Conservation (phyloP, 2,888 invertebrate species). For the Macrophya alboannulata region DNA sequence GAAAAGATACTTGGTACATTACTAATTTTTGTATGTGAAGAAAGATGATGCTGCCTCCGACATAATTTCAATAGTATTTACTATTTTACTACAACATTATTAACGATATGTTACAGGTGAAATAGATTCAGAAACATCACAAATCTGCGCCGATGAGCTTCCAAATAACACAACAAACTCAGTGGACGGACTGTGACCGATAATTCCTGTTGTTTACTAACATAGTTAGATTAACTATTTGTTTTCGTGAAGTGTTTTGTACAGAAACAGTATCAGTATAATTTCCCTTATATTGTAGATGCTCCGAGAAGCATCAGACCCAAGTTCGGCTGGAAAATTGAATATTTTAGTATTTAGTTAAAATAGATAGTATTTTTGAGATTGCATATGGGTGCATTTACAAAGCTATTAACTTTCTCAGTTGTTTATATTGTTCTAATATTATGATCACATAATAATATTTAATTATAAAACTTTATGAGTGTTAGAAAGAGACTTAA, state of each 20-base stretch:
- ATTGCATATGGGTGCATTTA: slow-evolving; percentile 7
- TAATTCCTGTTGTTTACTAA: slow-evolving; percentile 26
- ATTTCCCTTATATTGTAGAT: not conserved
- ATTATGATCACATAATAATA: not conserved
- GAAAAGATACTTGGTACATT: not conserved
- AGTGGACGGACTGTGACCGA: slow-evolving; percentile 23
- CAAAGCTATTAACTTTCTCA: slow-evolving; percentile 28
- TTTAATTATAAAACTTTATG: not conserved
- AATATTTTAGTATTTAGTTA: slow-evolving; percentile 32
- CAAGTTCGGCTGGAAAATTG: not conserved
- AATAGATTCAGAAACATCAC: slow-evolving; percentile 68
- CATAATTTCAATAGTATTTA: not conserved
- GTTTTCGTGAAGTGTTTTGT: not conserved
- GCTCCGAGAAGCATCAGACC: not conserved
- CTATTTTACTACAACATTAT: slow-evolving; percentile 17
- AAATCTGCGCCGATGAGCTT: slow-evolving; percentile 67
- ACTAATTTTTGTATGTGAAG: not conserved
- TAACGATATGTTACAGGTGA: slow-evolving; percentile 69
- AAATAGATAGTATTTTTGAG: slow-evolving; percentile 38
- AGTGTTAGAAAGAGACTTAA: slow-evolving; percentile 10
- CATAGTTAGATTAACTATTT: slow-evolving; percentile 6
- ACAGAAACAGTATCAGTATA: slow-evolving; percentile 31
- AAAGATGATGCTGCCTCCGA: not conserved
- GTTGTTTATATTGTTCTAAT: slow-evolving; percentile 17
- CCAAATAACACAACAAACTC: slow-evolving; percentile 43